Conservation (phyloP, 2,113 vertebrate species). For the Hassar affinis region DNA sequence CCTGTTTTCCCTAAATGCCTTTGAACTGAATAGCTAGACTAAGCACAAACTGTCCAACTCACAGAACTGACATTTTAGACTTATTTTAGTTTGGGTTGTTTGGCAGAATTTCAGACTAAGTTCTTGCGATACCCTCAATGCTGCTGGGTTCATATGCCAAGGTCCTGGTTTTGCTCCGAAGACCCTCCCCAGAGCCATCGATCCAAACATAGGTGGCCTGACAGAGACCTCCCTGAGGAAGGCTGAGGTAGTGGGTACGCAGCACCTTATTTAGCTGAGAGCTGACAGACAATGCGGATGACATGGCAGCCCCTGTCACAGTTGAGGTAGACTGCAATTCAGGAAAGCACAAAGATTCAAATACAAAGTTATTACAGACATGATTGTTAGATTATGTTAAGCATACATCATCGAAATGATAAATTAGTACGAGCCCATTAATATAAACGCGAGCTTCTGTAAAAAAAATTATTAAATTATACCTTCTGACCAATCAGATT, state of each 20-base stretch:
- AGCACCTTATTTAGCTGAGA: conserved; percentile 75
- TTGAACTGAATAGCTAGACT: not conserved
- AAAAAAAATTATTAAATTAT: not conserved
- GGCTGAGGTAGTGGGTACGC: conserved; percentile 72
- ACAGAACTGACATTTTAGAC: not conserved
- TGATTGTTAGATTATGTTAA: not conserved
- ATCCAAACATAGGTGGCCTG: conserved; percentile 80
- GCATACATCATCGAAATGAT: not conserved
- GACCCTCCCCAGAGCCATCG: conserved; percentile 71
- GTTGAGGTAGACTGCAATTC: not conserved
- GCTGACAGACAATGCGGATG: conserved; percentile 69
- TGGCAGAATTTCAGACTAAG: not conserved
- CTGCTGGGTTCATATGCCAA: conserved; percentile 69
- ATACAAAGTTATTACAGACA: not conserved
- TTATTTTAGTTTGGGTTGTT: not conserved
- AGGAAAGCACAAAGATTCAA: not conserved
- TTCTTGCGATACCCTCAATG: conserved; percentile 63
- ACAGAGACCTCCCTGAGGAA: conserved; percentile 68
- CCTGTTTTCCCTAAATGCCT: not conserved
- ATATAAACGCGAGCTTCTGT: not conserved
- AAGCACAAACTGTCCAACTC: not conserved
- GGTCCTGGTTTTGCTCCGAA: conserved; percentile 75
- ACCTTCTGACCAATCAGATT: not conserved
- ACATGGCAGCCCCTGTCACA: conserved; percentile 40
- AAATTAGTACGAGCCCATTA: not conserved